Conservation (phyloP, 2,888 invertebrate genomes). For the Parthenolecanium corni region DNA sequence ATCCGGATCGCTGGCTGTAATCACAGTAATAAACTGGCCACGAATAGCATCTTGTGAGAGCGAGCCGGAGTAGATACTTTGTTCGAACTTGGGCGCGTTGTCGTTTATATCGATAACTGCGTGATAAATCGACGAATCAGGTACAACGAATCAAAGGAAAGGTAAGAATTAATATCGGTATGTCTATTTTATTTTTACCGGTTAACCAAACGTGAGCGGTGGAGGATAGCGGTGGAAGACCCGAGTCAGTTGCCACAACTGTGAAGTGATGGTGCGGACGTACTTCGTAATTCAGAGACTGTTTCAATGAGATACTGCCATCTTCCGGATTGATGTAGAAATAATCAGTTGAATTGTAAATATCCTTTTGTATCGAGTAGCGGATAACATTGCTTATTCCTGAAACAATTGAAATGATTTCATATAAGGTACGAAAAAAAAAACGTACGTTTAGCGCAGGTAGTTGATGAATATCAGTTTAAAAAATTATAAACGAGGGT, state of each 20-base stretch:
- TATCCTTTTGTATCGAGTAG: constrained; percentile 51
- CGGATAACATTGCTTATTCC: constrained; percentile 41
- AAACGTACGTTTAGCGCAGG: too few relatives aligned
- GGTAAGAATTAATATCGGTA: constrained; percentile 39
- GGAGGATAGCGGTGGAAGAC: constrained; percentile 66
- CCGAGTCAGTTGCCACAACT: constrained; percentile 69
- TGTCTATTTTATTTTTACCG: constrained; percentile 43
- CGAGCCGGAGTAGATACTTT: constrained; percentile 62
- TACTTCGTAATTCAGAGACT: constrained; percentile 69
- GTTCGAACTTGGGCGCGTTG: constrained; percentile 75
- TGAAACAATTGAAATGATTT: constrained; percentile 9
- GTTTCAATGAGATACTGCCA: constrained; percentile 65
- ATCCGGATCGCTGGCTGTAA: constrained; percentile 81
- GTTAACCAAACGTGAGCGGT: constrained; percentile 73
- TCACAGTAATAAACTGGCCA: constrained; percentile 77
- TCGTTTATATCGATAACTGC: constrained; percentile 81
- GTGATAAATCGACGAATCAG: constrained; percentile 31
- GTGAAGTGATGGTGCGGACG: constrained; percentile 62
- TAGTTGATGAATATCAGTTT: too few relatives aligned
- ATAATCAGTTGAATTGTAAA: constrained; percentile 50
- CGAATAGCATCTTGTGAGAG: constrained; percentile 70
- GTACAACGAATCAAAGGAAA: constrained; percentile 70
- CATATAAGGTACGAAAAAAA: too few relatives aligned
- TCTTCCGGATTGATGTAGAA: constrained; percentile 66
- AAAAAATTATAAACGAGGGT: too few relatives aligned